Conservation (phyloP, 2,797 vertebrate genomes). For the Helicolenus hilgendorfi region DNA sequence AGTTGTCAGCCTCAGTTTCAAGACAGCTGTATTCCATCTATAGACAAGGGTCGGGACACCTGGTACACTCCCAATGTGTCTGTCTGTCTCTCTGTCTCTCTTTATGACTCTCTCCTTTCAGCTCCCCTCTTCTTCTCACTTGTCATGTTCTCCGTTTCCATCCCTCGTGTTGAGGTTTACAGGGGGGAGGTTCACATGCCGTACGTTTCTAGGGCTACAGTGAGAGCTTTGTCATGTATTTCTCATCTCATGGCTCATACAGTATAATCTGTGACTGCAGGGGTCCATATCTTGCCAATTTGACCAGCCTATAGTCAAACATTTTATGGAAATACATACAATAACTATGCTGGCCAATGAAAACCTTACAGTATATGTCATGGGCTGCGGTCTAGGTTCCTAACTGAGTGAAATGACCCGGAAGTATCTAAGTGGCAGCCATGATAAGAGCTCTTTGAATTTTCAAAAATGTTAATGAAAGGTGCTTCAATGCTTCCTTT, state of each 20-base stretch:
- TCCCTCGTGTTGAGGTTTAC: neutral
- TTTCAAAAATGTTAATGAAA: no score
- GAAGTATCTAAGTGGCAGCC: no score
- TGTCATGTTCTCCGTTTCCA: constrained; percentile 28
- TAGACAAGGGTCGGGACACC: constrained; percentile 58
- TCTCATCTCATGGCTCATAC: constrained; percentile 11
- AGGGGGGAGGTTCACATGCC: neutral
- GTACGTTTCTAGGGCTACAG: neutral
- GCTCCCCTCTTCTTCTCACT: neutral
- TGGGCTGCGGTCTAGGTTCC: no score
- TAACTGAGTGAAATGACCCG: no score
- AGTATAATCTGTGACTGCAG: neutral
- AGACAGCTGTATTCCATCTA: constrained; percentile 55
- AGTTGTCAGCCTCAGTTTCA: constrained; percentile 4
- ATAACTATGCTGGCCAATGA: neutral
- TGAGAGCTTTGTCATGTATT: constrained; percentile 12
- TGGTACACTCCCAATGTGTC: constrained; percentile 31
- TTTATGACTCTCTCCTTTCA: constrained; percentile 10
- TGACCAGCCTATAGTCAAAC: neutral
- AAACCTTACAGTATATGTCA: no score
- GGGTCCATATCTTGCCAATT: neutral
- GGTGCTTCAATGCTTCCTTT: no score
- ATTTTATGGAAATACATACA: neutral
- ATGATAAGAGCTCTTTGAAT: no score
- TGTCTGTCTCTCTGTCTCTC: constrained; percentile 6